phyloP scores from a whole-genome alignment of 2,888 invertebrate species.

The Atrina japonica region DNA sequence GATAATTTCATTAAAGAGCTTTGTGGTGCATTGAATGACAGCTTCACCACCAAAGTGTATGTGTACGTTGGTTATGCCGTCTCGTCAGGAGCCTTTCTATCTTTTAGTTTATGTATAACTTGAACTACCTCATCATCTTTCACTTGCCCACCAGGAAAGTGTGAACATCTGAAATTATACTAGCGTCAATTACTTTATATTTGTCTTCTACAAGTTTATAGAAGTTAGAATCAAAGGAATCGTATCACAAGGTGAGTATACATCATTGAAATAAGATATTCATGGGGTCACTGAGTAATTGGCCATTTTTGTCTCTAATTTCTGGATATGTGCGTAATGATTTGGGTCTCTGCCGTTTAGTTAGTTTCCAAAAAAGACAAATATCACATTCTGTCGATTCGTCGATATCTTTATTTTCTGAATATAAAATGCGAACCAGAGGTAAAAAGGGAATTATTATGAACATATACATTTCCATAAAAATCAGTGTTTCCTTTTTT shows the following conservation, averaged over 20 bases:
- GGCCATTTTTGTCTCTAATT: constrained; percentile 2
- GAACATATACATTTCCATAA: no score
- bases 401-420: constrained; percentile 18
- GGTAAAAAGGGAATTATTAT: no score
- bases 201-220: neutral
- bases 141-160: constrained; percentile 21
- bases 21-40: neutral
- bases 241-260: constrained; percentile 5
- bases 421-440: no score
- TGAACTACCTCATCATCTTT: neutral
- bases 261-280: neutral
- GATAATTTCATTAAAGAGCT: constrained; percentile 15
- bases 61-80: constrained; percentile 5
- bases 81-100: constrained; percentile 24
- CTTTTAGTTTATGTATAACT: neutral
- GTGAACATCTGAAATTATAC: no score
- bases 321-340: constrained; percentile 4
- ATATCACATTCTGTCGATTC: constrained; percentile 26
- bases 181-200: neutral
- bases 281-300: neutral
- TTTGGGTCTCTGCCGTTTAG: constrained; percentile 7
- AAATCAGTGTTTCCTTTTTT: no score
- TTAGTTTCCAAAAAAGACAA: constrained; percentile 25
- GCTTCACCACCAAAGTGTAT: constrained; percentile 1
- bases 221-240: constrained; percentile 15